Conservation (phyloP, 2,888 invertebrate genomes). For the Diaprepes abbreviatus region DNA sequence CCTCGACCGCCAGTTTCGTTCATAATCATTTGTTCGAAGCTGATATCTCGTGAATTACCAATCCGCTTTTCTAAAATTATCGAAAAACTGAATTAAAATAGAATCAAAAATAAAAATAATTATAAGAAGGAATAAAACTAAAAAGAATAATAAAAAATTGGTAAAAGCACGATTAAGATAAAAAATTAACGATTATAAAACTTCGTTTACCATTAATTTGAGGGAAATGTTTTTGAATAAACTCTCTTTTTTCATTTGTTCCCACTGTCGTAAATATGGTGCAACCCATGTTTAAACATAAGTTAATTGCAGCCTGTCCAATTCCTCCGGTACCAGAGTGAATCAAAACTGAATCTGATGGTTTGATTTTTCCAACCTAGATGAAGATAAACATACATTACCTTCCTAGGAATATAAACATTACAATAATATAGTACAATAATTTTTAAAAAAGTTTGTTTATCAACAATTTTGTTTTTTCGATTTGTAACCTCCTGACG, state of each 20-base stretch:
- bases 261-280: constrained; percentile 81
- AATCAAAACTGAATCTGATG: constrained; percentile 68
- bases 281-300: constrained; percentile 76
- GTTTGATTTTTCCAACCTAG: constrained; percentile 54
- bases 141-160: neutral
- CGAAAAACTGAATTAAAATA: too few relatives aligned
- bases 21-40: constrained; percentile 89
- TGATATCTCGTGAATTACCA: constrained; percentile 81
- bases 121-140: neutral
- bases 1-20: constrained; percentile 86
- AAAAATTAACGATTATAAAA: too few relatives aligned
- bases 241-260: constrained; percentile 75
- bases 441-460: too few relatives aligned
- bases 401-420: too few relatives aligned
- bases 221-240: constrained; percentile 71
- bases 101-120: too few relatives aligned
- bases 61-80: constrained; percentile 52
- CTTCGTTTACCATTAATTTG: constrained; percentile 60
- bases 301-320: constrained; percentile 83
- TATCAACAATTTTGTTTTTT: too few relatives aligned
- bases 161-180: neutral
- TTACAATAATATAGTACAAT: too few relatives aligned
- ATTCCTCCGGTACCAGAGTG: constrained; percentile 80
- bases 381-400: neutral
- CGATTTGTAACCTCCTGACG: too few relatives aligned